These are phyloP conservation scores for Chiridota heheva DNA, from an alignment of 35 echinoderm and acorn worm genomes.

Conservation along the genomic window DNA sequence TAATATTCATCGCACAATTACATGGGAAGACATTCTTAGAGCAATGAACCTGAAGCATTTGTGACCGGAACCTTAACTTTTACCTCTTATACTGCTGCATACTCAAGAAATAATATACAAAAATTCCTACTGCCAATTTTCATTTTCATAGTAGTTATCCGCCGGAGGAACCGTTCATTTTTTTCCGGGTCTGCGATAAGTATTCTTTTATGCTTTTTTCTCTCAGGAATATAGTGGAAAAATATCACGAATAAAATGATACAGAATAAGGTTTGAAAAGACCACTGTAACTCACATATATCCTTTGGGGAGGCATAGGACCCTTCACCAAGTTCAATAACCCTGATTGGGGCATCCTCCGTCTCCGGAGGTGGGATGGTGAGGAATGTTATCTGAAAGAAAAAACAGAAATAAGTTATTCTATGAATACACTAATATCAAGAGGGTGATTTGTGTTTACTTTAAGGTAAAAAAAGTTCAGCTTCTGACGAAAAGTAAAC, in stretches of 20 bases:
- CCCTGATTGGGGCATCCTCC: conserved; percentile 49
- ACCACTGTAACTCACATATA: conserved; percentile 66
- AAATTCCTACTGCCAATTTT: neutral
- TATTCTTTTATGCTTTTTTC: neutral
- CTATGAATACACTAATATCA: no score
- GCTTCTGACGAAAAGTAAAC: no score
- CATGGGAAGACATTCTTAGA: no score
- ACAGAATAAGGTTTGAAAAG: neutral
- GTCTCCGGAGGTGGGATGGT: conserved; percentile 73
- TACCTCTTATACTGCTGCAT: no score
- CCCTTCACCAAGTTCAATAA: conserved; percentile 70
- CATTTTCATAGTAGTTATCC: no score
- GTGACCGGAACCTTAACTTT: no score
- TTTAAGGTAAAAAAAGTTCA: no score
- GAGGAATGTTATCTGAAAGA: conserved; percentile 82
- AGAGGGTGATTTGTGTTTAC: no score
- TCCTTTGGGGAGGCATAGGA: conserved; percentile 83
- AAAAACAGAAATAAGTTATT: neutral
- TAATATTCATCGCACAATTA: no score
- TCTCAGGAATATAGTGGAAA: neutral
- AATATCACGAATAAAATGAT: neutral
- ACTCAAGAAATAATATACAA: neutral
- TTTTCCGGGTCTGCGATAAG: no score
- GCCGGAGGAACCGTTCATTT: no score
- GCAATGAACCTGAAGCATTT: no score